phyloP scores from a whole-genome alignment of 2,113 vertebrate species.

The Zosterops japonicus region DNA sequence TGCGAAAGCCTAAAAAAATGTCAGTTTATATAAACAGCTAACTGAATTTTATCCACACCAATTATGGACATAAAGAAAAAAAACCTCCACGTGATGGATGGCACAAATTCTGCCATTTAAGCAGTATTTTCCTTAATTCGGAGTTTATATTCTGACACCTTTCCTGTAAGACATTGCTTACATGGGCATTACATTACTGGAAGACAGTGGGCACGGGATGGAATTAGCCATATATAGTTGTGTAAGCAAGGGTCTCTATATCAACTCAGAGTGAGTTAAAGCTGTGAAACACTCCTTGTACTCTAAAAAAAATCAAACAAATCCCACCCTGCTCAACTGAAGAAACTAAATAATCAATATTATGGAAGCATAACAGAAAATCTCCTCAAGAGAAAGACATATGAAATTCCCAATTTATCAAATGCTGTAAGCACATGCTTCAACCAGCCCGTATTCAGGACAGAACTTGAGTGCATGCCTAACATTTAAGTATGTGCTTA shows the following conservation, averaged over 20 bases:
- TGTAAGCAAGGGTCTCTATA: not conserved
- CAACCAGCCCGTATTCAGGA: slow-evolving; percentile 19
- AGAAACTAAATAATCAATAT: slow-evolving; percentile 2
- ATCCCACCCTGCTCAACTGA: not conserved
- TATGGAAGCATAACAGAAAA: slow-evolving; percentile 13
- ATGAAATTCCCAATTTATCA: slow-evolving; percentile 49
- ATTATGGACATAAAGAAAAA: slow-evolving; percentile 91
- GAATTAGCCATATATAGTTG: slow-evolving; percentile 73
- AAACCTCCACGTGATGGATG: slow-evolving; percentile 17
- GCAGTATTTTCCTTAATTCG: slow-evolving; percentile 74
- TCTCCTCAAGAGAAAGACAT: slow-evolving; percentile 23
- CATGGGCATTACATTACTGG: slow-evolving; percentile 66
- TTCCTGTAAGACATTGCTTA: slow-evolving; percentile 68
- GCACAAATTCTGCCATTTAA: slow-evolving; percentile 65
- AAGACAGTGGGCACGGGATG: slow-evolving; percentile 40
- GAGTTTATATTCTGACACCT: slow-evolving; percentile 75
- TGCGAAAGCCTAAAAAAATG: slow-evolving; percentile 98
- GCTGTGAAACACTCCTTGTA: not conserved
- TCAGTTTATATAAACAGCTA: slow-evolving; percentile 95
- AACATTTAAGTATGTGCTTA: slow-evolving; percentile 52
- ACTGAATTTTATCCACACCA: slow-evolving; percentile 92
- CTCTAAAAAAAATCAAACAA: not conserved
- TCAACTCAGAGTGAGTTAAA: not conserved
- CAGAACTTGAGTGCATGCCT: slow-evolving; percentile 53
- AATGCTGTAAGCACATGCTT: slow-evolving; percentile 14